Conservation (phyloP, 92 coral and sea anemone genomes). For the Actinernus sp. region DNA sequence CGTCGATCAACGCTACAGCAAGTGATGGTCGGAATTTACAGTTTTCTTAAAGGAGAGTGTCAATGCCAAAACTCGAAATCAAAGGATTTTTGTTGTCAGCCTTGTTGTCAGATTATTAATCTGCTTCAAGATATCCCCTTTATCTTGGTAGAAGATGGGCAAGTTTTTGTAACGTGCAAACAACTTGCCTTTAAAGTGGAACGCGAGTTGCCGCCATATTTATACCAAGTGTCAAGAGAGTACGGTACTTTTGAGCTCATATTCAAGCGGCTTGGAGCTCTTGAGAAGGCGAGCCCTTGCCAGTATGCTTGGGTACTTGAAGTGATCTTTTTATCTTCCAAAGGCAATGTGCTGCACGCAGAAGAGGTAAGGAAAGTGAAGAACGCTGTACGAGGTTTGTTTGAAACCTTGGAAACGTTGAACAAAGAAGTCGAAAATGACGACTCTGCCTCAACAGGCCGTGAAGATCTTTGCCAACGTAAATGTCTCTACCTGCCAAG, state of each 20-base stretch:
- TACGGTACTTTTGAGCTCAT: conserved; percentile 90
- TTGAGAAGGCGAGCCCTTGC: conserved; percentile 81
- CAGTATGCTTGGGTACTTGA: conserved; percentile 86
- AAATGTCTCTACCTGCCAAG: conserved; percentile 86
- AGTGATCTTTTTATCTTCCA: conserved; percentile 75
- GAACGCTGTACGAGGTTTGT: conserved; percentile 82
- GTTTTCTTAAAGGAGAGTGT: conserved; percentile 73
- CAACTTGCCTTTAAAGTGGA: conserved; percentile 85
- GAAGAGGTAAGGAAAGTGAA: conserved; percentile 83
- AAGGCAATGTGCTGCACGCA: conserved; percentile 83
- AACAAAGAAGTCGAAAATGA: conserved; percentile 70
- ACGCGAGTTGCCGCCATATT: conserved; percentile 81
- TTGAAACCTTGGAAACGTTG: conserved; percentile 72
- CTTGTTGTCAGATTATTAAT: conserved; percentile 78
- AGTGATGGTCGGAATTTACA: conserved; percentile 75
- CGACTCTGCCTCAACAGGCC: conserved; percentile 53
- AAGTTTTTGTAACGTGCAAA: conserved; percentile 78
- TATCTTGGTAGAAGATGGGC: conserved; percentile 90
- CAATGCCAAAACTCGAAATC: conserved; percentile 59
- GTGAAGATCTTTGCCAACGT: conserved; percentile 17
- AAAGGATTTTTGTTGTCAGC: conserved; percentile 71
- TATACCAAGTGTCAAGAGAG: conserved; percentile 94
- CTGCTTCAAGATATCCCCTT: conserved; percentile 74
- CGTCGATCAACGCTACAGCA: conserved; percentile 84
- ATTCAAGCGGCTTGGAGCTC: conserved; percentile 91